A percentile compares a stretch with the other conserved stretches of the same genome.
Evolutionary conservation across 23 tunicate species (phyloP).

Genomic region (Halocynthia aurantium): DNA sequence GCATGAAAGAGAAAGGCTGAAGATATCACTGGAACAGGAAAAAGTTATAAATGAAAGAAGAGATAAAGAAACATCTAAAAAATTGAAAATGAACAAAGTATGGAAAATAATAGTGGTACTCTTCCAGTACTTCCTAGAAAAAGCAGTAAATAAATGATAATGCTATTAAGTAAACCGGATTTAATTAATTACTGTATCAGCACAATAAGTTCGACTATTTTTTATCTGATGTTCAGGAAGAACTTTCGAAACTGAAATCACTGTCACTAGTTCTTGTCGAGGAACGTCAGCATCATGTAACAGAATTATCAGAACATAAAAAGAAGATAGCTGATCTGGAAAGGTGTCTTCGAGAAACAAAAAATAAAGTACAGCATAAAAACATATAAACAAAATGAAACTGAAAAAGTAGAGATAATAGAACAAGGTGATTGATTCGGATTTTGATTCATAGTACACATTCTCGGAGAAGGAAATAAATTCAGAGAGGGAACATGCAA

Average conservation of each 20-base stretch:
- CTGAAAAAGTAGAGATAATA: not conserved
- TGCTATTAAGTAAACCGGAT: too few species aligned
- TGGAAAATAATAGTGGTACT: not conserved
- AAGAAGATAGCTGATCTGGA: constrained; percentile 23
- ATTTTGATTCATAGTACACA: constrained; percentile 26
- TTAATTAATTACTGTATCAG: not conserved
- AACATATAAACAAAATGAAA: not conserved
- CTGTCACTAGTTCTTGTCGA: constrained; percentile 79
- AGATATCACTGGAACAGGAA: constrained; percentile 54
- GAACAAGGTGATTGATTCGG: not conserved
- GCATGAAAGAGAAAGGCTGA: constrained; percentile 78
- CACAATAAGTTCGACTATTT: not conserved
- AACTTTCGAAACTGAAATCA: constrained; percentile 53
- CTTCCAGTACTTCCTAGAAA: not conserved
- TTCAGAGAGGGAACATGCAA: constrained; percentile 61
- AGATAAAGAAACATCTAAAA: constrained; percentile 44
- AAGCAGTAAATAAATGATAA: not conserved
- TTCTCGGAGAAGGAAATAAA: constrained; percentile 24
- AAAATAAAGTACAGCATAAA: not conserved
- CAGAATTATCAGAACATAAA: constrained; percentile 31
- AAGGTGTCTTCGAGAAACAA: not conserved
- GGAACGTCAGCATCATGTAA: constrained; percentile 77
- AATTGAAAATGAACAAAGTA: constrained; percentile 62
- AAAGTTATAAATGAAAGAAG: constrained; percentile 39
- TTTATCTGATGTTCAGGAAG: constrained; percentile 28